Evolutionary conservation across 1,140 invertebrate genomes (phyloP).

Genomic region (Magallana gigas): DNA sequence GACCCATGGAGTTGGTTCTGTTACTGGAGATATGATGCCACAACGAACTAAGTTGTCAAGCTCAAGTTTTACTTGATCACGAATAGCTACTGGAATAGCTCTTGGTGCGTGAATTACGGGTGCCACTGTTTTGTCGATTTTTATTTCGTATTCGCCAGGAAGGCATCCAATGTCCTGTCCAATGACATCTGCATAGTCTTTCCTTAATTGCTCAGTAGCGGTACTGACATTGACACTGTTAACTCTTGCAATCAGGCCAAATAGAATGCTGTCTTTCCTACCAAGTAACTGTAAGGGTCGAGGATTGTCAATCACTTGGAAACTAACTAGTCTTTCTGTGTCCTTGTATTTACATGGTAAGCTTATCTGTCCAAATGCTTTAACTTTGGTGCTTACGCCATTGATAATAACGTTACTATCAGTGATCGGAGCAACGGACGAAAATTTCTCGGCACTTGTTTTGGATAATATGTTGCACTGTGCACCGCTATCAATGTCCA

Average conservation of each 20-base stretch:
- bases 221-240: conserved; percentile 78
- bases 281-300: neutral
- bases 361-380: conserved; percentile 36
- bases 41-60: too few relatives aligned
- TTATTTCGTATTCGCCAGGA: too few relatives aligned
- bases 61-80: too few relatives aligned
- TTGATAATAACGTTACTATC: conserved; percentile 38
- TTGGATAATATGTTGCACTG: conserved; percentile 42
- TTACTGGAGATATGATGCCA: too few relatives aligned
- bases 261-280: conserved; percentile 21
- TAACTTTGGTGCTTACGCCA: conserved; percentile 39
- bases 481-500: neutral
- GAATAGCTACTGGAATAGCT: too few relatives aligned
- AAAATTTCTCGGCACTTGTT: conserved; percentile 38
- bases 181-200: too few relatives aligned
- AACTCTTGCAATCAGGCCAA: conserved; percentile 47
- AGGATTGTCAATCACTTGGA: conserved; percentile 50
- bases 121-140: too few relatives aligned
- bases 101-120: too few relatives aligned
- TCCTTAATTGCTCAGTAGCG: too few relatives aligned
- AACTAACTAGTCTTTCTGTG: neutral
- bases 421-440: neutral
- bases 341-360: conserved; percentile 47
- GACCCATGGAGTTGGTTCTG: too few relatives aligned
- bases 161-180: too few relatives aligned